phyloP scores from a whole-genome alignment of 2,113 vertebrate genomes.

The Microtus richardsoni region DNA sequence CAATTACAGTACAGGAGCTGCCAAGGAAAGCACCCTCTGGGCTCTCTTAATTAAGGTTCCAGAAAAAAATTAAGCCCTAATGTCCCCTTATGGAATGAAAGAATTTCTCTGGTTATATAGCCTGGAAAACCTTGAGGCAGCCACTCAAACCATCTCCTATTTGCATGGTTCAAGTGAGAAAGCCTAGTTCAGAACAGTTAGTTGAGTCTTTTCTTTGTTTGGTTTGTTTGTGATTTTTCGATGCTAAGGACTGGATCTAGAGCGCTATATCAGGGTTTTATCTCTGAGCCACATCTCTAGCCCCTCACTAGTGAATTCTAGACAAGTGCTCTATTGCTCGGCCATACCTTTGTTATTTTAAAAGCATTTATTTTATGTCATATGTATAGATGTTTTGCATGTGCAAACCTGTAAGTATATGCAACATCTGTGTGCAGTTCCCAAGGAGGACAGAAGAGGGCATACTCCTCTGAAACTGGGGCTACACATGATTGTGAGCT shows the following conservation, averaged over 20 bases:
- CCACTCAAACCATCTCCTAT: neutral
- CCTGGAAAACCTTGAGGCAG: neutral
- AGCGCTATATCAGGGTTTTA: neutral
- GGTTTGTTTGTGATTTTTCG: neutral
- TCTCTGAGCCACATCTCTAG: neutral
- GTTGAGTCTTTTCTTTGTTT: neutral
- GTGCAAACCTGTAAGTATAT: neutral
- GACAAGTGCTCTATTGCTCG: neutral
- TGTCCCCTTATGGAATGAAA: neutral
- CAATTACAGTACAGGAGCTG: neutral
- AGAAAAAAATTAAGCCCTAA: neutral
- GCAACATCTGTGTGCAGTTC: neutral
- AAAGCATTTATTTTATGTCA: neutral
- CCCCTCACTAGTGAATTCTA: neutral
- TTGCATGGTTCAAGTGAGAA: neutral
- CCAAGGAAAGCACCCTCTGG: neutral
- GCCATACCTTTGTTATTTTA: neutral
- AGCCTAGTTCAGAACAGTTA: neutral
- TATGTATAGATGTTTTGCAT: neutral
- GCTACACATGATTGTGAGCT: neutral
- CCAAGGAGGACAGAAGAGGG: neutral
- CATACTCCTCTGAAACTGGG: neutral
- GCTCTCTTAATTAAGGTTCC: slow-evolving; percentile 1
- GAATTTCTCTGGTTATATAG: neutral
- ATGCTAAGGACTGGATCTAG: neutral